phyloP scores from a whole-genome alignment of 23 tunicate species.

The Styela plicata region DNA sequence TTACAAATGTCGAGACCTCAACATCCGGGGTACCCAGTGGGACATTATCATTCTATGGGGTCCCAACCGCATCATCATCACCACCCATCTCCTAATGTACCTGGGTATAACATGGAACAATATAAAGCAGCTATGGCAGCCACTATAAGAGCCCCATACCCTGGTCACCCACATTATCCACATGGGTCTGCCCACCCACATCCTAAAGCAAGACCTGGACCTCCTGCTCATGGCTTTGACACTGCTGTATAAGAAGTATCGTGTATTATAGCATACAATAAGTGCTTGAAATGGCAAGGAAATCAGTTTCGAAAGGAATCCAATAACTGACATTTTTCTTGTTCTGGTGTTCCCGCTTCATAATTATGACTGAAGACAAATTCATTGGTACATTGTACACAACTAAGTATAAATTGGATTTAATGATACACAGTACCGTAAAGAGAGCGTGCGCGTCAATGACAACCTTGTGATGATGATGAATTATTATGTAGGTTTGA shows the following conservation, averaged over 20 bases:
- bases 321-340: too few species aligned
- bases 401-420: too few species aligned
- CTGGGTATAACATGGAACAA: constrained; percentile 20
- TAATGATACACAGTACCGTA: too few species aligned
- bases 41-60: neutral
- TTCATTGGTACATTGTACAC: too few species aligned
- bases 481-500: too few species aligned
- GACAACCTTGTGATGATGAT: too few species aligned
- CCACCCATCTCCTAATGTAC: neutral
- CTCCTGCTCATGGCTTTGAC: constrained; percentile 31
- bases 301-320: too few species aligned
- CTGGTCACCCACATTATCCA: constrained; percentile 4
- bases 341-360: too few species aligned
- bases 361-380: too few species aligned
- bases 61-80: neutral
- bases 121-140: constrained; percentile 29
- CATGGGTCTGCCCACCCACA: neutral
- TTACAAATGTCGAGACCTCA: constrained; percentile 17
- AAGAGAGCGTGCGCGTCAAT: too few species aligned
- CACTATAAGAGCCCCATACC: constrained; percentile 17
- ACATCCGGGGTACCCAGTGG: neutral
- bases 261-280: too few species aligned
- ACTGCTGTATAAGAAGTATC: constrained; percentile 31
- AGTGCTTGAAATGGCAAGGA: too few species aligned
- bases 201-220: neutral